Evolutionary conservation across 2,113 vertebrate genomes (phyloP).

Genomic region (Lipotes vexillifer): DNA sequence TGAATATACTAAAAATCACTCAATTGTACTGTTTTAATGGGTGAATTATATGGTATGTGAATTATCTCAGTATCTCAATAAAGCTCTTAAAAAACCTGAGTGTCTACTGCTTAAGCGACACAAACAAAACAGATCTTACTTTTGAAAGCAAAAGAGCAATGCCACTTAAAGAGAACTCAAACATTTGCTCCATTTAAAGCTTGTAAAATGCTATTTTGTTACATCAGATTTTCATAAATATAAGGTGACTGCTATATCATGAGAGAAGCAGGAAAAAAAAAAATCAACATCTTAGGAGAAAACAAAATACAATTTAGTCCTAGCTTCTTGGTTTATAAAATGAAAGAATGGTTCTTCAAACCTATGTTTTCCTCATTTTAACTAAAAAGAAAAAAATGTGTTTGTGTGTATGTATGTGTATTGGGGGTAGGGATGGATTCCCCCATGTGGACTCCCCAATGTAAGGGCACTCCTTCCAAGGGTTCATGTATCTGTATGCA

Average conservation of each 20-base stretch:
- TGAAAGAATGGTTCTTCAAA: neutral
- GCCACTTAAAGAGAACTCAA: neutral
- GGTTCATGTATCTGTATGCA: neutral
- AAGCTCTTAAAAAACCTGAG: neutral
- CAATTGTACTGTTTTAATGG: neutral
- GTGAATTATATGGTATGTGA: neutral
- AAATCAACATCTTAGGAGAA: neutral
- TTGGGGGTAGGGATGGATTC: neutral
- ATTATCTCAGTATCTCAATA: neutral
- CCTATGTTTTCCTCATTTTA: neutral
- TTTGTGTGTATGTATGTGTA: neutral
- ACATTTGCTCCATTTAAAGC: neutral
- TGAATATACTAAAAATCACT: neutral
- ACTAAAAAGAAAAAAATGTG: neutral
- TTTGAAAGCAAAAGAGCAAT: neutral
- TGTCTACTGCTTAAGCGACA: neutral
- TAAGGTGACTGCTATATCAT: neutral
- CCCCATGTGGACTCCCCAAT: neutral
- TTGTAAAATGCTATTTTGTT: constrained; percentile 17
- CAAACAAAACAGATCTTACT: neutral
- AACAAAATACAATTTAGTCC: neutral
- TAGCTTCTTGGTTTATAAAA: constrained; percentile 14
- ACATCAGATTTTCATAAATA: neutral
- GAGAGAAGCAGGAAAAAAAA: neutral
- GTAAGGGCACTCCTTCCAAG: neutral